Evolutionary conservation across 2,888 invertebrate species (phyloP).

Genomic region (Stenodema calcarata): DNA sequence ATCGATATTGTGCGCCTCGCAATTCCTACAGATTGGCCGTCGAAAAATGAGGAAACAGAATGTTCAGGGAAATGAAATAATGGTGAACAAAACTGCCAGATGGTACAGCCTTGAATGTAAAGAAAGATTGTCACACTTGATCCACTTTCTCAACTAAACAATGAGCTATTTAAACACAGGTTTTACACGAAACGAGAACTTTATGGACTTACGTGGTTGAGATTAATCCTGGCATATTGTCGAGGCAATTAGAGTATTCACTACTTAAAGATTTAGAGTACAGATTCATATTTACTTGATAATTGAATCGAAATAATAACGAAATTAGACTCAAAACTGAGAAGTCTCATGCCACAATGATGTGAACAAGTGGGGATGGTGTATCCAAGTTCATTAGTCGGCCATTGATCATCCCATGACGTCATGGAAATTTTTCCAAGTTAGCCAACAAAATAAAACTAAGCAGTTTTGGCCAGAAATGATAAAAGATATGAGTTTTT

Average conservation of each 20-base stretch:
- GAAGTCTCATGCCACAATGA: conserved; percentile 32
- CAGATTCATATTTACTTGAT: conserved; percentile 55
- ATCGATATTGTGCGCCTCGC: too few relatives aligned
- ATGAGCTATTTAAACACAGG: background rate
- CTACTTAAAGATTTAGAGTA: conserved; percentile 44
- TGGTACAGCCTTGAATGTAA: background rate
- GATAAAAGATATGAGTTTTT: too few relatives aligned
- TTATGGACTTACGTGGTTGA: conserved; percentile 51
- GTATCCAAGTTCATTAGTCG: background rate
- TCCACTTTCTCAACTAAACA: conserved; percentile 30
- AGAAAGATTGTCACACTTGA: background rate
- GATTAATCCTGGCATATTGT: conserved; percentile 54
- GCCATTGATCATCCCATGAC: conserved; percentile 23
- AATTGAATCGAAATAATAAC: conserved; percentile 51
- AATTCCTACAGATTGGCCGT: background rate
- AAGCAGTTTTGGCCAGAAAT: too few relatives aligned
- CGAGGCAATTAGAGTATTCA: conserved; percentile 39
- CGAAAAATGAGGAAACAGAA: background rate
- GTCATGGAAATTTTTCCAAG: background rate
- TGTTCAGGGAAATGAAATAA: background rate
- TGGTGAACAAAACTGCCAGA: background rate
- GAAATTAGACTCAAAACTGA: conserved; percentile 8
- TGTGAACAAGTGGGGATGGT: conserved; percentile 12
- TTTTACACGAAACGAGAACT: background rate
- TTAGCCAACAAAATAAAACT: conserved; percentile 7